Evolutionary conservation across 2,797 vertebrate species (phyloP).

Genomic region (Pempheris klunzingeri): DNA sequence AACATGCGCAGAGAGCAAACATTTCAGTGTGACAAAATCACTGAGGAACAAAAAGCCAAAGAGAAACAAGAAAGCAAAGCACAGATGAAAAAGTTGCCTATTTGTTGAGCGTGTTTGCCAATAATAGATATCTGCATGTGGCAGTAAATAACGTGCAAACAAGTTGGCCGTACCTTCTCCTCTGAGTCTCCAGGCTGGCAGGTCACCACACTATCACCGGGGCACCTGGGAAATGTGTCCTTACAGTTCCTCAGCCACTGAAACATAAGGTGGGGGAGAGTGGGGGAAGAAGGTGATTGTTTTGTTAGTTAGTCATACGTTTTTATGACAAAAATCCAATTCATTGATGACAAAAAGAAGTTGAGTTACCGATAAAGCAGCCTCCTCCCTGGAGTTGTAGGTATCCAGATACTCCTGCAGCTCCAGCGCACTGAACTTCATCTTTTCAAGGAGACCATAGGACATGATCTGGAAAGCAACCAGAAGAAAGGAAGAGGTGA

Average conservation of each 20-base stretch:
- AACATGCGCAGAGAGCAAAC: conserved; percentile 57
- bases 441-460: conserved; percentile 96
- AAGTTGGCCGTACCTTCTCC: conserved; percentile 91
- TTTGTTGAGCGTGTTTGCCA: conserved; percentile 9
- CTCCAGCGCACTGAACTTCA: conserved; percentile 98
- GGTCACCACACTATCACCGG: conserved; percentile 95
- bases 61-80: conserved; percentile 22
- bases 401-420: conserved; percentile 98
- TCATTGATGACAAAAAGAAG: neutral
- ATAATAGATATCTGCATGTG: neutral
- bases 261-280: accelerated
- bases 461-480: conserved; percentile 91
- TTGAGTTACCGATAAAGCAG: conserved; percentile 90
- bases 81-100: conserved; percentile 7
- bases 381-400: conserved; percentile 94
- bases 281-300: neutral
- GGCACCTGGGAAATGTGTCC: conserved; percentile 94
- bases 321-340: conserved; percentile 4
- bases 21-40: conserved; percentile 37
- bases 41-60: conserved; percentile 35
- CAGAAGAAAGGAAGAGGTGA: neutral
- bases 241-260: conserved; percentile 99
- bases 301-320: neutral
- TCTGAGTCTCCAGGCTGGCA: conserved; percentile 98
- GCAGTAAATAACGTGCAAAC: neutral